Base-by-base conservation (phyloP, 2,113 vertebrate species). In the Asarcornis scutulata region DNA sequence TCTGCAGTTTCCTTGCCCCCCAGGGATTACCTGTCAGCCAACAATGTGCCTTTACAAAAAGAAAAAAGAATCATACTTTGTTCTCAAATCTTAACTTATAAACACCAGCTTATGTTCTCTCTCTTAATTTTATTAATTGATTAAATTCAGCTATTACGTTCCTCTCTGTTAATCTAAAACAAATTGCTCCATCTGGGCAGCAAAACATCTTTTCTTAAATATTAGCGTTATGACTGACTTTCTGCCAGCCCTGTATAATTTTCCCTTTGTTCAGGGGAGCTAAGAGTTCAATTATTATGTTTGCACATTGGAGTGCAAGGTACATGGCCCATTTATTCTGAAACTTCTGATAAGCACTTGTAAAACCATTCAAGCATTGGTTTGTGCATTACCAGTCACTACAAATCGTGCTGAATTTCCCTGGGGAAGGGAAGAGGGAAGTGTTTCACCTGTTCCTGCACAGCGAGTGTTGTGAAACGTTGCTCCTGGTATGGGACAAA, bases 401-500 rank as follows among this genome's bases (percentile, higher is more conserved):
- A 48, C 27, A 26, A 34, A 29, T n/a, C n/a, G 44, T n/a, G 18
- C 63, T 40, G 62, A 23, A 40, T 83, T 44, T 73, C 75, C 73
- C 18, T 15, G 36, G 60, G 42, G 25, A 13, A 14, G 58, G 74
- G 56, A 86, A 48, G 58, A 53, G 53, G 42, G 67, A 71, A 75
- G 32, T 15, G 34, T 72, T 82, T 74, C 29, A 31, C 60, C 58
- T 56, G 71, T 67, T 72, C 67, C 48, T 1, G 0, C 29, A 5
- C 25, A 72, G 73, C 0, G 0, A 0, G 38, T 2, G 8, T 38
- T 31, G 62, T 55, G 62, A 67, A 63, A 85, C 6, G 13, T 82
- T 8, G 15, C 64, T n/a, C 22, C 25, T 23, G 3, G 1, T 11
- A 6, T 18, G 9, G 71, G 31, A 48, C 34, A 69, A 89, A 75